Evolutionary conservation across 1,140 invertebrate genomes (phyloP).

Genomic region (Thalassaphorura encarpata): DNA sequence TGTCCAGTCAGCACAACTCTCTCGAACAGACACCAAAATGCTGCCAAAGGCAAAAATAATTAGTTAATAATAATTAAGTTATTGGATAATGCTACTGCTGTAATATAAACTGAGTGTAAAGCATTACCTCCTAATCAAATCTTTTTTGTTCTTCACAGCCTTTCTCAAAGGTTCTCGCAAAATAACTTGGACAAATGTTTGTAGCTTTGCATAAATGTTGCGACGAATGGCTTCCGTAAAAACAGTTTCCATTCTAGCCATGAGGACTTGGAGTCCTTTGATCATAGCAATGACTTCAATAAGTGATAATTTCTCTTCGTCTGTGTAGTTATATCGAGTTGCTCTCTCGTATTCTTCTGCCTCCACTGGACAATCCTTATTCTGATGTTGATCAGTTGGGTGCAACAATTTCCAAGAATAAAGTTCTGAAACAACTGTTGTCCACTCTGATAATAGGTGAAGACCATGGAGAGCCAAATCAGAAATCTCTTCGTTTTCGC

Average conservation of each 20-base stretch:
- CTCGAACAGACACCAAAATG: conserved; percentile 87
- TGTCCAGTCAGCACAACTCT: conserved; percentile 94
- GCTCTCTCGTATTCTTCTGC: conserved; percentile 99
- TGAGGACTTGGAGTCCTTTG: conserved; percentile 93
- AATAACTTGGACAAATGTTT: conserved; percentile 90
- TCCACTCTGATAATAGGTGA: conserved; percentile 93
- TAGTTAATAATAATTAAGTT: conserved; percentile 27
- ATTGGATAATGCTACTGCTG: conserved; percentile 24
- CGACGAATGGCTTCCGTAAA: conserved; percentile 91
- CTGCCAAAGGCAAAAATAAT: conserved; percentile 42
- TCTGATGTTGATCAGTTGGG: conserved; percentile 94
- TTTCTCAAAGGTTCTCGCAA: conserved; percentile 89
- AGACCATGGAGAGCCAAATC: conserved; percentile 85
- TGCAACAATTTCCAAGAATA: conserved; percentile 98
- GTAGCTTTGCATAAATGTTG: conserved; percentile 92
- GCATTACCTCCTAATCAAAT: conserved; percentile 81
- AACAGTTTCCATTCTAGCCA: conserved; percentile 95
- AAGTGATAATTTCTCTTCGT: conserved; percentile 95
- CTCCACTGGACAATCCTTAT: conserved; percentile 86
- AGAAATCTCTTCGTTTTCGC: conserved; percentile 84
- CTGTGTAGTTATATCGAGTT: conserved; percentile 68
- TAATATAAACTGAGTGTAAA: conserved; percentile 17
- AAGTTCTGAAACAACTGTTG: conserved; percentile 90
- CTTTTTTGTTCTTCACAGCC: conserved; percentile 96
- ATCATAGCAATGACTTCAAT: conserved; percentile 99